These are phyloP conservation scores for Aporophyla nigra DNA, from an alignment of 2,888 invertebrate species.

Conservation along the genomic window DNA sequence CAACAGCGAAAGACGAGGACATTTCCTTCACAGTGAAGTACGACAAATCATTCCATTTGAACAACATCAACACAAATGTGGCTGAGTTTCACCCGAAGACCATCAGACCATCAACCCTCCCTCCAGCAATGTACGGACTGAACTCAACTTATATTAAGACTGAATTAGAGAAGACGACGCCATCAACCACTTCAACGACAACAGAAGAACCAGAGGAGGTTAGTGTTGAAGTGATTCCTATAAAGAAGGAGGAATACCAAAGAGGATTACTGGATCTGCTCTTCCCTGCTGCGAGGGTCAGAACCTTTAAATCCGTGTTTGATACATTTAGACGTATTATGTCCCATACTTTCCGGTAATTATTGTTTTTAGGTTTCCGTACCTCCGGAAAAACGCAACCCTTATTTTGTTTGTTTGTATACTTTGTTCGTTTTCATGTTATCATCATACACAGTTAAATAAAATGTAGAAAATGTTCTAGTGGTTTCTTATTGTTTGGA, in stretches of 20 bases:
- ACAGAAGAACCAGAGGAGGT: constrained; percentile 65
- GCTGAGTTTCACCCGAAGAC: constrained; percentile 71
- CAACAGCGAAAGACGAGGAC: constrained; percentile 65
- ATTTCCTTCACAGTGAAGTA: constrained; percentile 49
- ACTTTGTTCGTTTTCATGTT: constrained; percentile 15
- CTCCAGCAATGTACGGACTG: constrained; percentile 63
- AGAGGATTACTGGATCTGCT: constrained; percentile 82
- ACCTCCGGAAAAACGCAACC: too few species aligned
- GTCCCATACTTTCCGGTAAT: constrained; percentile 75
- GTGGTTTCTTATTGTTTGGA: not conserved
- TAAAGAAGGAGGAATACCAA: constrained; percentile 66
- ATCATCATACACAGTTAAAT: constrained; percentile 30
- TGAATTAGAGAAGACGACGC: not conserved
- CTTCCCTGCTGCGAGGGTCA: constrained; percentile 79
- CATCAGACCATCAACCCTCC: constrained; percentile 38
- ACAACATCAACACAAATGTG: constrained; percentile 64
- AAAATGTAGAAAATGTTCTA: constrained; percentile 18
- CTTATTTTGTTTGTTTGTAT: constrained; percentile 13
- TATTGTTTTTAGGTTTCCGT: not conserved
- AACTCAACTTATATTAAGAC: constrained; percentile 47
- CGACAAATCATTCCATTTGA: constrained; percentile 67
- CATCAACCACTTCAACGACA: constrained; percentile 42
- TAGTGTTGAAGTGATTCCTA: constrained; percentile 67
- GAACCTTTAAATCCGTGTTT: constrained; percentile 79
- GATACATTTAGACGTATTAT: constrained; percentile 76